Evolutionary conservation across 2,888 invertebrate species (phyloP), one percentile per base, ranked within the genome.

Genomic region (Tolmerus cingulatus): DNA sequence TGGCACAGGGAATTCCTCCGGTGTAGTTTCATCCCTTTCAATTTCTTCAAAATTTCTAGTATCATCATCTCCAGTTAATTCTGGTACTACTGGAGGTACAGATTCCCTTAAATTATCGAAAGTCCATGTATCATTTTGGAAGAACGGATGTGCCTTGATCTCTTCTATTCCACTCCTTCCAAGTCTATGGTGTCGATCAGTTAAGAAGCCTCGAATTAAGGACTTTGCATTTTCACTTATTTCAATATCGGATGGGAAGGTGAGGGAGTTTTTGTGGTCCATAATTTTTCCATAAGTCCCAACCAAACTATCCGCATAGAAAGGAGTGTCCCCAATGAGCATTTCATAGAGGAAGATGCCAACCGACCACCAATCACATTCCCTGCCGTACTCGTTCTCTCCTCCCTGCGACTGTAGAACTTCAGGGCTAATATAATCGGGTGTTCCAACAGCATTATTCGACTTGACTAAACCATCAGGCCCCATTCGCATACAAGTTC

Each of bases 311-410:
- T 99, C 99, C 3, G 99, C 99, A 93, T 98, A 99, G 93, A 99
- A 99, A 0, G 99, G 99, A 14, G 99, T 98, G 92, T 99, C 99
- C 8, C 98, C 98, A 88, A 98, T 97, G 86, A 99, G 94, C 99
- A 99, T 99, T 94, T 99, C 99, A 93, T 98, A 99, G 2, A 99
- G 95, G 93, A 99, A 98, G 90, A 99, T 98, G 87, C 99, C 99
- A 37, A 99, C 99, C 27, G 99, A 98, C 99, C 99, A 99, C 98
- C 98, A 99, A 93, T 99, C 99, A 93, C 98, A 99, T 93, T 99
- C 99, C 74, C 98, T 94, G 0, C 99, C 99, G 92, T 99, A 99
- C 88, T 97, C 97, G 87, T 98, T 98, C 91, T 98, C 97, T 57
- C 97, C 97, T 89, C 98, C 98, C 93, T 99, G 99, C 55, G 98